Evolutionary conservation across 2,797 vertebrate genomes (phyloP).

Genomic region (Malurus leucopterus): DNA sequence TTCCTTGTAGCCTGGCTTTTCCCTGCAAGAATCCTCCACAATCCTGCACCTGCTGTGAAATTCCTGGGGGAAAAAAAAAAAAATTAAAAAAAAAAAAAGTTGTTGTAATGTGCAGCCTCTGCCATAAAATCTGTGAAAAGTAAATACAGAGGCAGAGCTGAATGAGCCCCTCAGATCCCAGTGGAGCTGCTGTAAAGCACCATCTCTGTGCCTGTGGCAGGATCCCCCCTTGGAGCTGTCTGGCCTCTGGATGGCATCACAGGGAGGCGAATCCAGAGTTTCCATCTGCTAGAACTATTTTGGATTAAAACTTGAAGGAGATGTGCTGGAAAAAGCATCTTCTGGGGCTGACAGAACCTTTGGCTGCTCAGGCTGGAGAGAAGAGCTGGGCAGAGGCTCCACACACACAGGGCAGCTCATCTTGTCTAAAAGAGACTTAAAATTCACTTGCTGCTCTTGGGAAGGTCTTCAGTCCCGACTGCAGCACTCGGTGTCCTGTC

Average conservation of each 20-base stretch:
- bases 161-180: background rate
- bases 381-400: background rate
- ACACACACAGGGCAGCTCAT: rapidly evolving
- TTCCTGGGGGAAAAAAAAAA: rapidly evolving
- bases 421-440: background rate
- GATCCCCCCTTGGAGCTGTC: background rate
- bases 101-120: background rate
- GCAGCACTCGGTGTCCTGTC: background rate
- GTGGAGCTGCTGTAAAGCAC: background rate
- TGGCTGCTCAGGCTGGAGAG: background rate
- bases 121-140: background rate
- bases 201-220: background rate
- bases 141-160: background rate
- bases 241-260: background rate
- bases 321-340: background rate
- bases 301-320: background rate
- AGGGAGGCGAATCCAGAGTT: background rate
- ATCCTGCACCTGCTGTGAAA: background rate
- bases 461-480: background rate
- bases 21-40: background rate
- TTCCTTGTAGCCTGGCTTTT: background rate
- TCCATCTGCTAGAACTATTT: background rate
- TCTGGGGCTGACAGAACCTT: background rate
- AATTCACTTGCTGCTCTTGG: background rate
- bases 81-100: rapidly evolving